Conservation (phyloP, 1,140 invertebrate species). For the Drosophila tani region DNA sequence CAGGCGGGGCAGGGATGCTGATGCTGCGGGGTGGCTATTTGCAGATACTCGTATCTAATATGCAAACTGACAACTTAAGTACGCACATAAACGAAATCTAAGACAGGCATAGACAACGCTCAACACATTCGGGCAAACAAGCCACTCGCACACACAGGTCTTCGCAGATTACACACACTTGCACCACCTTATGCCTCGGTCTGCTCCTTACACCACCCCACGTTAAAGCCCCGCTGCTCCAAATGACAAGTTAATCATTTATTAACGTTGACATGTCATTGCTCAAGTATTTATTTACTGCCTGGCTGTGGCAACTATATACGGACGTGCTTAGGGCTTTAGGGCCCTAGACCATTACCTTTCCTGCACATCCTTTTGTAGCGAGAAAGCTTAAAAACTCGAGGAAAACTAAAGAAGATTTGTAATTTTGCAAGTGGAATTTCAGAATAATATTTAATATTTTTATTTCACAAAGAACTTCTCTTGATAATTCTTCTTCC, state of each 20-base stretch:
- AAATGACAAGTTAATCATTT: constrained; percentile 81
- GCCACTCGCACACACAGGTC: constrained; percentile 12
- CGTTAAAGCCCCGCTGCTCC: constrained; percentile 37
- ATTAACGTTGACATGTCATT: constrained; percentile 81
- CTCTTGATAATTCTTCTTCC: too few relatives aligned
- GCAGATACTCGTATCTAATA: constrained; percentile 57
- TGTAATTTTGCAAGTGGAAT: not conserved
- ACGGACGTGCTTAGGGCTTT: constrained; percentile 14
- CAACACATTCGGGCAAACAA: constrained; percentile 44
- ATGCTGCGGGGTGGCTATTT: constrained; percentile 22
- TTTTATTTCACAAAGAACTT: too few relatives aligned
- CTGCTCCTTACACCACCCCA: not conserved
- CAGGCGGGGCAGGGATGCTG: not conserved
- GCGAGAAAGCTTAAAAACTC: not conserved
- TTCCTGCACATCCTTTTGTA: not conserved
- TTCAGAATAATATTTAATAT: not conserved
- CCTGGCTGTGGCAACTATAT: constrained; percentile 40
- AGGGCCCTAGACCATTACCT: constrained; percentile 5
- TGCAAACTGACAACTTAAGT: constrained; percentile 81
- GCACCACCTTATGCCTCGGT: constrained; percentile 10
- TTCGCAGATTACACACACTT: constrained; percentile 39
- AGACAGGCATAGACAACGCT: constrained; percentile 59
- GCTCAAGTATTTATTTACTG: constrained; percentile 79
- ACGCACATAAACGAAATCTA: constrained; percentile 67
- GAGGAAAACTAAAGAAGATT: not conserved